A percentile compares a stretch with the other conserved stretches of the same genome.
Evolutionary conservation across 2,888 invertebrate species (phyloP).

Genomic region (Morpho helenor): DNA sequence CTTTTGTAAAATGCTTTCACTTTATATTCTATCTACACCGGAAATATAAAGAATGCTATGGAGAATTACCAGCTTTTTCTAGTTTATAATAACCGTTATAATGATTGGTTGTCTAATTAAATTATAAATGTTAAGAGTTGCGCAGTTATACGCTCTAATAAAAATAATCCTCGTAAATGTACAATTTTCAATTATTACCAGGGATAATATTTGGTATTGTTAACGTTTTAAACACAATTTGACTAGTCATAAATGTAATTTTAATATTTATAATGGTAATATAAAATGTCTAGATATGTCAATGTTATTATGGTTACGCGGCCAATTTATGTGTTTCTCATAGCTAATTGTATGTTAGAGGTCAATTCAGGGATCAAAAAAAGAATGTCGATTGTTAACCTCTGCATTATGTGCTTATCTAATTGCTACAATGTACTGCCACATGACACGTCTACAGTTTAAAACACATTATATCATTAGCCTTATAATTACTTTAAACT

Average conservation of each 20-base stretch:
- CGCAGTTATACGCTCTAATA: too few relatives aligned
- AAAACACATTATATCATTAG: neutral
- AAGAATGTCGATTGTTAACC: slow-evolving; percentile 16
- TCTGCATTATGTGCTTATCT: slow-evolving; percentile 13
- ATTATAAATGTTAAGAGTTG: too few relatives aligned
- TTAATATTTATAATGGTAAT: slow-evolving; percentile 10
- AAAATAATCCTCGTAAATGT: neutral
- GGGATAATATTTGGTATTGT: slow-evolving; percentile 5
- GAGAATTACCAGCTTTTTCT: too few relatives aligned
- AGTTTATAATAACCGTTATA: too few relatives aligned
- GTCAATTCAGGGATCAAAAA: slow-evolving; percentile 13
- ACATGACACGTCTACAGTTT: slow-evolving; percentile 11
- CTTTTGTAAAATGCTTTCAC: too few relatives aligned
- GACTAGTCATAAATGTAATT: slow-evolving; percentile 24
- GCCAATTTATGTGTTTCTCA: slow-evolving; percentile 3
- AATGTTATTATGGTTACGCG: neutral
- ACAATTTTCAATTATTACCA: slow-evolving; percentile 1
- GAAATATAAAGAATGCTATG: too few relatives aligned
- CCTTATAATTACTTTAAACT: neutral
- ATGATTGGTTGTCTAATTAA: too few relatives aligned
- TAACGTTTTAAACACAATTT: slow-evolving; percentile 17
- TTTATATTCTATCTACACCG: too few relatives aligned
- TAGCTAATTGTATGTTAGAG: neutral
- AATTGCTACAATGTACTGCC: slow-evolving; percentile 19
- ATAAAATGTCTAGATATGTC: slow-evolving; percentile 3